Conservation (phyloP, 2,888 invertebrate species). For the Theodoxus fluviatilis region DNA sequence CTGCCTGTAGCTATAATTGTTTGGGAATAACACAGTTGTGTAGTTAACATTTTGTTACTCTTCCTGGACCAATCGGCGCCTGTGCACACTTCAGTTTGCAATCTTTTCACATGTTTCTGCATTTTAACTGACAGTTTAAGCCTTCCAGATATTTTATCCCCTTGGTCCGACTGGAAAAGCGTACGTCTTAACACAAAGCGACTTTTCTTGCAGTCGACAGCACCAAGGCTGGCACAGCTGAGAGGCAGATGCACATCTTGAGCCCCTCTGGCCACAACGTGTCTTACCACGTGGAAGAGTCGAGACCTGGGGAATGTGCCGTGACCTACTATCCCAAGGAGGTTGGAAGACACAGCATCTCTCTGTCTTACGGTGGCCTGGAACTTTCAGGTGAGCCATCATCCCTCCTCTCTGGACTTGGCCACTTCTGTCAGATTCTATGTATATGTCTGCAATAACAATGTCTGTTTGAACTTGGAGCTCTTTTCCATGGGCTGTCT, state of each 20-base stretch:
- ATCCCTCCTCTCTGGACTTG: too few relatives aligned
- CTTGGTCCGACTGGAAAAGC: too few relatives aligned
- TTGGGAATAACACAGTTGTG: too few relatives aligned
- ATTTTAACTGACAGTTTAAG: not conserved
- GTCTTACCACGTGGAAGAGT: constrained; percentile 75
- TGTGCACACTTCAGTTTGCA: too few relatives aligned
- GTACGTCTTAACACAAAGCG: not conserved
- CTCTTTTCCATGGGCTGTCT: too few relatives aligned
- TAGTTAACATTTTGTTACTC: too few relatives aligned
- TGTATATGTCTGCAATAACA: too few relatives aligned
- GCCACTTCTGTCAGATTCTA: too few relatives aligned
- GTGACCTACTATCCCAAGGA: constrained; percentile 86
- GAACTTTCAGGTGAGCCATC: constrained; percentile 69
- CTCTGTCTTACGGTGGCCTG: constrained; percentile 70
- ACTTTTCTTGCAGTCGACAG: constrained; percentile 76
- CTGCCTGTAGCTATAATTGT: too few relatives aligned
- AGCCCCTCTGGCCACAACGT: constrained; percentile 82
- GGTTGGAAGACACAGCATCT: constrained; percentile 79
- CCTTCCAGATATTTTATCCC: not conserved
- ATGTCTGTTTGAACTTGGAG: constrained; percentile 10
- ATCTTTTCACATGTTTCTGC: not conserved
- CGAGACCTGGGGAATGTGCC: constrained; percentile 66
- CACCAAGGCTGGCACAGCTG: constrained; percentile 88
- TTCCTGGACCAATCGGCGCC: too few relatives aligned
- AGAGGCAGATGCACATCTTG: constrained; percentile 84